These are phyloP conservation scores for Micropoecilia bifurca DNA, from an alignment of 2,797 vertebrate genomes.

Conservation along the genomic window DNA sequence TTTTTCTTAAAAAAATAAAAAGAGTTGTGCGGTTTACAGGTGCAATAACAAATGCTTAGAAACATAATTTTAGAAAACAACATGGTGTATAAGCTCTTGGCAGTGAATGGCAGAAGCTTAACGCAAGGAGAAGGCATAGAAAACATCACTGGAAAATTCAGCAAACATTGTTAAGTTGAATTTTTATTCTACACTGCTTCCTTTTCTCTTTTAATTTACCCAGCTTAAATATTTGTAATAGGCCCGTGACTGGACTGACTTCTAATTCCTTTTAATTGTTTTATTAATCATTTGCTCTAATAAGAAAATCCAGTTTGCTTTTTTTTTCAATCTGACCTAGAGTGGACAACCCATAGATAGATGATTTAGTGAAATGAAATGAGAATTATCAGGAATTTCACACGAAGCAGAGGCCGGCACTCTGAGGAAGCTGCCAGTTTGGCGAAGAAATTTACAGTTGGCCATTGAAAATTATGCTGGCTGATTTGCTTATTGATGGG, in stretches of 20 bases:
- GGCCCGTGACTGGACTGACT: background rate
- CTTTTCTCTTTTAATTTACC: background rate
- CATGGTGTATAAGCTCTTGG: slow-evolving; percentile 58
- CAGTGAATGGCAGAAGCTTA: slow-evolving; percentile 51
- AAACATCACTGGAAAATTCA: slow-evolving; percentile 46
- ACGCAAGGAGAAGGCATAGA: slow-evolving; percentile 44
- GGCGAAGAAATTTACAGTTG: background rate
- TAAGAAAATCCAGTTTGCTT: slow-evolving; percentile 8
- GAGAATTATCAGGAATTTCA: background rate
- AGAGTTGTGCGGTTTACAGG: slow-evolving; percentile 46
- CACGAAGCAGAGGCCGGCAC: slow-evolving; percentile 10
- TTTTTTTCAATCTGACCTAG: background rate
- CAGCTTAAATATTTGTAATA: background rate
- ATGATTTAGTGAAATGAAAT: background rate
- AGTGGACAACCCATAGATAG: slow-evolving; percentile 16
- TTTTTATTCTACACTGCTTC: slow-evolving; percentile 1
- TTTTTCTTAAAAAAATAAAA: slow-evolving; percentile 49
- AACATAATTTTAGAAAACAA: slow-evolving; percentile 73
- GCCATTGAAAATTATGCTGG: background rate
- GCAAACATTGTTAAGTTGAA: background rate
- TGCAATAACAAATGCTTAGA: slow-evolving; percentile 62
- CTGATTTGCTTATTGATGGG: slow-evolving; percentile 1
- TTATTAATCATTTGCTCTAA: background rate
- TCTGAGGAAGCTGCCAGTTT: background rate
- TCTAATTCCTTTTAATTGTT: background rate